Percentiles rank a stretch among this genome's conserved stretches.
phyloP scores from a whole-genome alignment of 2,797 vertebrate species.

The Siniperca scherzeri region DNA sequence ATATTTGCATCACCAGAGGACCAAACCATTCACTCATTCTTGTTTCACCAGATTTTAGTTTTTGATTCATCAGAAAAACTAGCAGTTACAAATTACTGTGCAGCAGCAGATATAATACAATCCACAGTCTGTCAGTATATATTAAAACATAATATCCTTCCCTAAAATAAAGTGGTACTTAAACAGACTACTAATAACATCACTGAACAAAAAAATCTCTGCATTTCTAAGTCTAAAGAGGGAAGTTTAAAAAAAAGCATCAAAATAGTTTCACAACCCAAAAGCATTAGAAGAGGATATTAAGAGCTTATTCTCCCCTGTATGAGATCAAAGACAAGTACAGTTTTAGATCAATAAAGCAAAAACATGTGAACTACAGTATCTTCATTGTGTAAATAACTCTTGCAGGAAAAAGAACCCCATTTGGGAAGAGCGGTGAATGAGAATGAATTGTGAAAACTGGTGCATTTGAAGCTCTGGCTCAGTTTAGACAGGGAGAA shows the following conservation, averaged over 20 bases:
- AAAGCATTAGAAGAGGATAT: conserved; percentile 27
- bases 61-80: background rate
- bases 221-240: conserved; percentile 27
- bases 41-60: background rate
- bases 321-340: conserved; percentile 47
- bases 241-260: conserved; percentile 2
- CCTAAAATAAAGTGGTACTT: background rate
- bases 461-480: background rate
- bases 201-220: conserved; percentile 20
- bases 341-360: conserved; percentile 58
- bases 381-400: conserved; percentile 46
- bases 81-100: background rate
- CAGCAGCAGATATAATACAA: background rate
- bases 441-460: conserved; percentile 19
- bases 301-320: conserved; percentile 26
- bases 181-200: background rate
- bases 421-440: conserved; percentile 10
- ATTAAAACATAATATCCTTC: conserved; percentile 3
- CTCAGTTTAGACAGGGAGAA: conserved; percentile 11
- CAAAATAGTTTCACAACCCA: conserved; percentile 35
- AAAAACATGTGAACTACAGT: conserved; percentile 40
- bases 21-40: background rate
- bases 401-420: conserved; percentile 14
- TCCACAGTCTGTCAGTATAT: background rate
- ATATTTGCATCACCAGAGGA: background rate